Base-by-base conservation (phyloP, 1,140 invertebrate species). In the Drosophila ohnishii region DNA sequence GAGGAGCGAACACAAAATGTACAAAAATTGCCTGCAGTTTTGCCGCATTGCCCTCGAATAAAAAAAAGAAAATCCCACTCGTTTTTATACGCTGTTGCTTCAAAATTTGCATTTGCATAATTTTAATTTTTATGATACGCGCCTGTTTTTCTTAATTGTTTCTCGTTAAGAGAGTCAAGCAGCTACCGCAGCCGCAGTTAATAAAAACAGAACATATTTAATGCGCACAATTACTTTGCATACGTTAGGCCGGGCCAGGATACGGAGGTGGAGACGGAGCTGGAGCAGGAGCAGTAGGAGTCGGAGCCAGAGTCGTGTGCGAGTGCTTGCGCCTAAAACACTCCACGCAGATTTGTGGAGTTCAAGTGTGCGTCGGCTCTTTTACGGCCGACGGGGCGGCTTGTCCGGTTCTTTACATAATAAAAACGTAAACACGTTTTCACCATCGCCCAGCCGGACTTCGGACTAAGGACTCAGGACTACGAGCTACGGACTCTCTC, bases 341-440 rank as follows among this genome's bases (percentile, higher is more conserved):
- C 72, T 76, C 22, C 63, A 34, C 72, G 25, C 62, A 69, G 74
- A 76, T 75, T 76, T 76, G 73, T 75, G 56, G 56, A 76, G 65
- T 72, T 50, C 42, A 35, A 71, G 69, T 71, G 66, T 72, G 69
- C 66, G 66, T 59, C 66, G 35, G 65, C 44, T 58, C 53, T 40
- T 70, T 72, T 67, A 50, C 67, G 70, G 61, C 48, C 58, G 50
- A 61, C 42, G 28, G 35, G 37, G 70, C 80, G 61, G 67, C 75
- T 66, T 83, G 63, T 65, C 44, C 59, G 50, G 60, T 48, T 78
- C 69, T 88, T 80, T 84, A 89, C 80, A 87, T 87, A 87, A 87
- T 87, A 87, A 87, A 87, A 87, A 84, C 84, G 84, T 87, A 87
- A 87, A 87, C 84, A 87, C 84, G 84, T 87, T 87, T 87, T 80